Evolutionary conservation across 1,140 invertebrate genomes (phyloP).

Genomic region (Aphidius gifuensis): DNA sequence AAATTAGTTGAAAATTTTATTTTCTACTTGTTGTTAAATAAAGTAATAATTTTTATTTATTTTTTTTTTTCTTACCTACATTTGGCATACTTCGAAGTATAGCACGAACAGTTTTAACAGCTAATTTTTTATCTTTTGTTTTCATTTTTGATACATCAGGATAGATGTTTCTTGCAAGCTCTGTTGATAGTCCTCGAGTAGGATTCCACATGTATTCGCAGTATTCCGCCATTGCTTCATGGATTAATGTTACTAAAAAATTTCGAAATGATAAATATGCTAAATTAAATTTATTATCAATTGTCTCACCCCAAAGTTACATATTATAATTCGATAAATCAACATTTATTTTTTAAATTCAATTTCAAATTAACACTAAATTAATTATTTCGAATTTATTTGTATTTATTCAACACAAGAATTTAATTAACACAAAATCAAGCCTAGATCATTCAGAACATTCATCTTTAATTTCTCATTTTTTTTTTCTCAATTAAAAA

Average conservation of each 20-base stretch:
- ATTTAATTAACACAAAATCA: too few relatives aligned
- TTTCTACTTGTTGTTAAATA: too few relatives aligned
- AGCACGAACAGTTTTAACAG: constrained; percentile 55
- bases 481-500: too few relatives aligned
- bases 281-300: neutral
- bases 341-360: too few relatives aligned
- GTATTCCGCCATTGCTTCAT: constrained; percentile 48
- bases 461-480: too few relatives aligned
- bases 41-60: too few relatives aligned
- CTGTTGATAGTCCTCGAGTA: constrained; percentile 31
- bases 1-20: too few relatives aligned
- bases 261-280: too few relatives aligned
- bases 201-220: constrained; percentile 53
- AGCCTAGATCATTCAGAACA: too few relatives aligned
- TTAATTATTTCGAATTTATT: too few relatives aligned
- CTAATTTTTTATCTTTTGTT: constrained; percentile 48
- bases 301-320: neutral
- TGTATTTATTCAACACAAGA: too few relatives aligned
- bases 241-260: neutral
- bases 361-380: too few relatives aligned
- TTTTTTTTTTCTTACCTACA: constrained; percentile 50
- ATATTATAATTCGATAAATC: neutral
- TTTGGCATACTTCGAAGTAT: constrained; percentile 57
- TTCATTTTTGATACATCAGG: constrained; percentile 42
- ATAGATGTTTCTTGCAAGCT: constrained; percentile 41